Evolutionary conservation across 2,113 vertebrate species (phyloP).

Genomic region (Ranitomeya imitator): DNA sequence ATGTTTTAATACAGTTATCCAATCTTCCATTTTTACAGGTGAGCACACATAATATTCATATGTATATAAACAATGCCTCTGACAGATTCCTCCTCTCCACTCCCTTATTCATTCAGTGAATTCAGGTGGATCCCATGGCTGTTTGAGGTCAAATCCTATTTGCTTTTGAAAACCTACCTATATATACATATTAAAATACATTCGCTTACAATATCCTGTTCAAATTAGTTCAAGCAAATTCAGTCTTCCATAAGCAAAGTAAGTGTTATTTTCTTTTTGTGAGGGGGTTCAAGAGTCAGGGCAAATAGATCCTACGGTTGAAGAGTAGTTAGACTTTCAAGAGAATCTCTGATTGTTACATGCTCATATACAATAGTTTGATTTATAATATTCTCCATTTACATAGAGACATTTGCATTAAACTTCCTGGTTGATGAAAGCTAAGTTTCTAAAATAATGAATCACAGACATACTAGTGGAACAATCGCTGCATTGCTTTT

Average conservation of each 20-base stretch:
- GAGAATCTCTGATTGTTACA: conserved; percentile 44
- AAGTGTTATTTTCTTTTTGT: conserved; percentile 40
- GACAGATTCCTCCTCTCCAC: not conserved
- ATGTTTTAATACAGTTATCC: not conserved
- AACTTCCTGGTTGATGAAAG: conserved; percentile 15
- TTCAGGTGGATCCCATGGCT: conserved; percentile 34
- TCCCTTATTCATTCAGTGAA: conserved; percentile 1
- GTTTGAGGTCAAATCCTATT: conserved; percentile 53
- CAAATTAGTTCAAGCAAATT: conserved; percentile 54
- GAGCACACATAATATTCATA: not conserved
- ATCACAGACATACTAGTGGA: not conserved
- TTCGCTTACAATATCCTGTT: conserved; percentile 53
- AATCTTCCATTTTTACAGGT: not conserved
- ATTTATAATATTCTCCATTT: conserved; percentile 42
- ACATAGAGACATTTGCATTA: conserved; percentile 54
- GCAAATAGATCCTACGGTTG: conserved; percentile 32
- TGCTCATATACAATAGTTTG: conserved; percentile 37
- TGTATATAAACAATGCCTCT: not conserved
- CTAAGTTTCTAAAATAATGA: conserved; percentile 25
- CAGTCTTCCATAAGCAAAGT: conserved; percentile 51
- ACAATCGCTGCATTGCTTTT: not conserved
- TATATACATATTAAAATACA: conserved; percentile 57
- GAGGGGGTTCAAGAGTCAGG: not conserved
- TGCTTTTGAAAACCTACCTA: conserved; percentile 54
- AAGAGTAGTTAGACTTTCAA: conserved; percentile 35